Conservation (phyloP, 2,797 vertebrate genomes). For the Otolemur crassicaudatus region DNA sequence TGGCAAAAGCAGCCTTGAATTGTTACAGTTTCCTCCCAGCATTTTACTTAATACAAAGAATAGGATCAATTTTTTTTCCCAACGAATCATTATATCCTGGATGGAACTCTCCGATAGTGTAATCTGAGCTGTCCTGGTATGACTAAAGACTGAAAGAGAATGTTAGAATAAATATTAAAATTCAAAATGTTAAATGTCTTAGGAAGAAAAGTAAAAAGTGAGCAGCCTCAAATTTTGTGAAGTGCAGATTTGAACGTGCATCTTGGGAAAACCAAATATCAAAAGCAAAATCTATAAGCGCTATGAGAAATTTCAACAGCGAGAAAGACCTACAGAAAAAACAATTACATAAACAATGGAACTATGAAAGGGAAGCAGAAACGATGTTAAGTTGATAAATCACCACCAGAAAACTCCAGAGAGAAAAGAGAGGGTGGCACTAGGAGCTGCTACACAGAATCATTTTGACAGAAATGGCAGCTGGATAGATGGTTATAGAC, state of each 20-base stretch:
- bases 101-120: not conserved
- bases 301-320: not conserved
- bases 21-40: not conserved
- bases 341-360: not conserved
- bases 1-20: not conserved
- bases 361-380: not conserved
- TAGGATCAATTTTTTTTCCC: not conserved
- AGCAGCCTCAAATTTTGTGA: not conserved
- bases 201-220: not conserved
- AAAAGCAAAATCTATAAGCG: slow-evolving; percentile 32
- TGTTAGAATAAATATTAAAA: slow-evolving; percentile 4
- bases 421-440: not conserved
- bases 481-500: not conserved
- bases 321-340: slow-evolving; percentile 4
- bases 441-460: not conserved
- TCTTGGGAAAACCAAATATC: not conserved
- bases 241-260: not conserved
- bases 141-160: not conserved
- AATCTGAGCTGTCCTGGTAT: not conserved
- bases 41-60: slow-evolving; percentile 4
- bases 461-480: not conserved
- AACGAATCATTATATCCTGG: not conserved
- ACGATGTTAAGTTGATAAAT: not conserved
- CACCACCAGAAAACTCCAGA: not conserved
- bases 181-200: not conserved